Conservation (phyloP, 2,888 invertebrate species). For the Auanema sp. region DNA sequence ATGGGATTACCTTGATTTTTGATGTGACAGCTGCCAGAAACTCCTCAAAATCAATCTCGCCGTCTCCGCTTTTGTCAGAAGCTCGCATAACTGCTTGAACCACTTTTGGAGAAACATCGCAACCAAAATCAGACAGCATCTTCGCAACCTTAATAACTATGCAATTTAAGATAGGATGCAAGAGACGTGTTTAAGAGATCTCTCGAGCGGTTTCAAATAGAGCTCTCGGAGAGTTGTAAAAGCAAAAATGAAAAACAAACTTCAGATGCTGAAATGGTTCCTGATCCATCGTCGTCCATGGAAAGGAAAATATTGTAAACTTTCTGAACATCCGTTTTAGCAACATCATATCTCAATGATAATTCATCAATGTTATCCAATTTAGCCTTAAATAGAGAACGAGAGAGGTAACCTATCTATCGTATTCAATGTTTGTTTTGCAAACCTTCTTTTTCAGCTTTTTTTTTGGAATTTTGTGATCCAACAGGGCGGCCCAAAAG, state of each 20-base stretch:
- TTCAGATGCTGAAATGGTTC: constrained; percentile 46
- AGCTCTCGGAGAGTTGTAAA: not conserved
- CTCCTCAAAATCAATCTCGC: constrained; percentile 52
- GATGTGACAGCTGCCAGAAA: constrained; percentile 48
- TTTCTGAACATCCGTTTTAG: constrained; percentile 46
- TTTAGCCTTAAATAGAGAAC: constrained; percentile 14
- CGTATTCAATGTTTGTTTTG: constrained; percentile 26
- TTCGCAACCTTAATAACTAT: constrained; percentile 31
- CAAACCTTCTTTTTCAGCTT: constrained; percentile 42
- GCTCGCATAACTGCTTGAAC: constrained; percentile 52
- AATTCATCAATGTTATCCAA: constrained; percentile 36
- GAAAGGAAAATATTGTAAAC: constrained; percentile 49
- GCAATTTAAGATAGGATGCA: not conserved
- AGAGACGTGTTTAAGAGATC: not conserved
- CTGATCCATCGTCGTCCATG: constrained; percentile 51
- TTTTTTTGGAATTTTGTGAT: constrained; percentile 47
- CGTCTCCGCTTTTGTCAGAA: constrained; percentile 47
- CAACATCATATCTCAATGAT: constrained; percentile 35
- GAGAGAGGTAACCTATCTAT: not conserved
- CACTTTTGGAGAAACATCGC: constrained; percentile 52
- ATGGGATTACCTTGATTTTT: constrained; percentile 41
- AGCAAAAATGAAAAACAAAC: constrained; percentile 17
- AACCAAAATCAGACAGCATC: constrained; percentile 48
- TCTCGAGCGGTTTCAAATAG: not conserved
- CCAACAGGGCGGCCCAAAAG: constrained; percentile 48